Evolutionary conservation across 1,140 invertebrate species (phyloP).

Genomic region (Nasonia giraulti): DNA sequence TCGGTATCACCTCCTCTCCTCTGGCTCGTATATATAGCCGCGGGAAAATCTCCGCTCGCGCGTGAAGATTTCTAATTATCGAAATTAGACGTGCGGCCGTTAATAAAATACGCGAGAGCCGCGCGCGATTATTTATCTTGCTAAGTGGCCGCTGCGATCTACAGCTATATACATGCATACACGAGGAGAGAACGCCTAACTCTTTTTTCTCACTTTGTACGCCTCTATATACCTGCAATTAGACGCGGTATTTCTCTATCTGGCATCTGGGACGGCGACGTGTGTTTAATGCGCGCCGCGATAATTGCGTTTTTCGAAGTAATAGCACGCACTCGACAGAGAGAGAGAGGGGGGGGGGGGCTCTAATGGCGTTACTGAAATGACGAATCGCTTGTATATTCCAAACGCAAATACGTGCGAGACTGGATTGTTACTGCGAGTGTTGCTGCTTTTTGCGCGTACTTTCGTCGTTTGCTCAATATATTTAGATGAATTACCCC

Average conservation of each 20-base stretch:
- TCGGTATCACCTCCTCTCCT: neutral
- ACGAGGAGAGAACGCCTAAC: neutral
- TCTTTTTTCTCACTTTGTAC: neutral
- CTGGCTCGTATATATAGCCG: conserved; percentile 3
- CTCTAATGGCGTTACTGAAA: conserved; percentile 46
- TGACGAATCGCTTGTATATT: neutral
- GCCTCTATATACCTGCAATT: conserved; percentile 24
- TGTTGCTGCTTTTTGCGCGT: neutral
- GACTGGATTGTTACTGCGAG: neutral
- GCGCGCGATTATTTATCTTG: conserved; percentile 26
- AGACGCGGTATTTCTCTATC: conserved; percentile 52
- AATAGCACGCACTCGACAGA: neutral
- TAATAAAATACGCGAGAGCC: conserved; percentile 30
- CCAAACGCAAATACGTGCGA: neutral
- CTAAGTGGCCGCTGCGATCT: conserved; percentile 30
- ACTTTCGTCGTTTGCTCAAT: neutral
- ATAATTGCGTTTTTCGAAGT: conserved; percentile 40
- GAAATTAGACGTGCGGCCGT: conserved; percentile 33
- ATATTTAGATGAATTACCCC: neutral
- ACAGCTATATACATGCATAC: conserved; percentile 7
- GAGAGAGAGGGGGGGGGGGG: neutral
- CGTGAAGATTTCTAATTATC: conserved; percentile 40
- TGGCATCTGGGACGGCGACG: conserved; percentile 16
- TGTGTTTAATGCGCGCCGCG: conserved; percentile 31
- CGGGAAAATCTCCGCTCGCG: neutral